A percentile compares a stretch with the other conserved stretches of the same genome.
phyloP scores from a whole-genome alignment of 2,113 vertebrate species.

The Melanotaenia duboulayi region DNA sequence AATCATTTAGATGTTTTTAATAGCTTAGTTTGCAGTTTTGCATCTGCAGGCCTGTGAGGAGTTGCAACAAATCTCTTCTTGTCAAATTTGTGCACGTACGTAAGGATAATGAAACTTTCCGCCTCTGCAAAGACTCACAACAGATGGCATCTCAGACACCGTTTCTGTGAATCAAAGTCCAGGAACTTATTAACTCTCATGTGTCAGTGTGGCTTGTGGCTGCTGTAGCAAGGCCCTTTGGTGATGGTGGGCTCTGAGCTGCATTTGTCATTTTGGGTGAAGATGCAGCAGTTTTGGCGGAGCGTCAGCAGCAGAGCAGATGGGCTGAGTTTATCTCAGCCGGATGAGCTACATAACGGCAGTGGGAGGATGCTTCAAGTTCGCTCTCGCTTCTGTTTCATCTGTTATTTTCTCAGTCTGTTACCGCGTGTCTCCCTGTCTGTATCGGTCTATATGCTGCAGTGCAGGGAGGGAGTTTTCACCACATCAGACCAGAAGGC shows the following conservation, averaged over 20 bases:
- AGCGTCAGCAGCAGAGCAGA: constrained; percentile 48
- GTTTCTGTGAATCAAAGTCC: constrained; percentile 22
- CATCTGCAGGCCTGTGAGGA: neutral
- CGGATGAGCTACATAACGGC: constrained; percentile 54
- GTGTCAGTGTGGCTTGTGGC: neutral
- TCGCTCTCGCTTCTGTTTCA: constrained; percentile 49
- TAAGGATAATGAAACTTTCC: neutral
- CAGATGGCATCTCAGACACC: constrained; percentile 27
- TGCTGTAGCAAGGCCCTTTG: neutral
- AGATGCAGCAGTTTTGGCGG: constrained; percentile 41
- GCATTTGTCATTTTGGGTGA: constrained; percentile 11
- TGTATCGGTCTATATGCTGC: constrained; percentile 20
- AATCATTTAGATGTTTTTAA: neutral
- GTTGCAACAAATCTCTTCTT: neutral
- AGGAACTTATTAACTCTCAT: constrained; percentile 25
- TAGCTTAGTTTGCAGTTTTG: neutral
- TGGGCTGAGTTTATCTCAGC: constrained; percentile 30
- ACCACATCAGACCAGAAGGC: constrained; percentile 28
- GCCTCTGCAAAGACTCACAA: neutral
- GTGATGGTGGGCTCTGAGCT: constrained; percentile 20
- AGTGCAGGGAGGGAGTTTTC: constrained; percentile 28
- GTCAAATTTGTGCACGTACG: neutral
- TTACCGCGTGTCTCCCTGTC: constrained; percentile 22
- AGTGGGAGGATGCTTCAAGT: constrained; percentile 61
- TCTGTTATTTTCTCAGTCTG: constrained; percentile 64